Evolutionary conservation across 35 echinoderm and acorn worm species (phyloP).

Genomic region (Ophiothrix spiculata): DNA sequence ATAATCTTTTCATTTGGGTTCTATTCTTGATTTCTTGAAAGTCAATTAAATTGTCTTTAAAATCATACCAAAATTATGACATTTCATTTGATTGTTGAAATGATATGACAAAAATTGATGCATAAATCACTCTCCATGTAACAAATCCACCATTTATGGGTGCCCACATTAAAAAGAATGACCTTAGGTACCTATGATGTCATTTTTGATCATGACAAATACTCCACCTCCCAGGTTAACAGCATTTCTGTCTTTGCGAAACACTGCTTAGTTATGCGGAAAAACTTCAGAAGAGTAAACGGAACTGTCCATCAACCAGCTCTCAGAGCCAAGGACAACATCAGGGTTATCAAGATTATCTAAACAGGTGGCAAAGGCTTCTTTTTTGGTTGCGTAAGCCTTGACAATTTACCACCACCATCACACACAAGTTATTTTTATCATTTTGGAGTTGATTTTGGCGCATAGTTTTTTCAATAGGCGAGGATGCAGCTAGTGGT

Average conservation of each 20-base stretch:
- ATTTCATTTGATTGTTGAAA: too few species aligned
- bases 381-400: neutral
- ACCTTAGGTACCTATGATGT: conserved; percentile 23
- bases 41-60: too few species aligned
- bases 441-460: neutral
- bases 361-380: neutral
- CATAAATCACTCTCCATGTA: too few species aligned
- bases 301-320: neutral
- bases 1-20: too few species aligned
- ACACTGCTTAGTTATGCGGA: neutral
- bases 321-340: neutral
- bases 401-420: neutral
- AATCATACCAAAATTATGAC: too few species aligned
- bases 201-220: conserved; percentile 21
- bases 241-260: neutral
- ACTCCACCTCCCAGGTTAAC: neutral
- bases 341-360: neutral
- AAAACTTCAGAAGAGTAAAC: neutral
- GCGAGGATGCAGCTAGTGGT: neutral
- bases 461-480: too few species aligned
- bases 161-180: too few species aligned
- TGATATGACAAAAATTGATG: too few species aligned
- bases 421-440: neutral
- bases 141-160: too few species aligned
- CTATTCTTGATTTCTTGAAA: too few species aligned